These are phyloP conservation scores for Philopedon plagiatum DNA, from an alignment of 2,888 invertebrate genomes.

Conservation along the genomic window DNA sequence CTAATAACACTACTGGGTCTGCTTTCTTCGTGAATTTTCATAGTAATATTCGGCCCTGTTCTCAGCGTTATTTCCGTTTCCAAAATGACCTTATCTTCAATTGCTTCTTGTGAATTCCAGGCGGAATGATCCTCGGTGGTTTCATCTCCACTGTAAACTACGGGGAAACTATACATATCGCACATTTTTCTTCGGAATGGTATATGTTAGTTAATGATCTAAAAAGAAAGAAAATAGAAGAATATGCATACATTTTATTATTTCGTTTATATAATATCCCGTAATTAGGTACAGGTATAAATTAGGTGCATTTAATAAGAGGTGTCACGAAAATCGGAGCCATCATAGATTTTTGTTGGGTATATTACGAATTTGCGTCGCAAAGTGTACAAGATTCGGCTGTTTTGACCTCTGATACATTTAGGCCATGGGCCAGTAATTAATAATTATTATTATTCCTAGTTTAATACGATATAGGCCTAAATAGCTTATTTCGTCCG, in stretches of 20 bases:
- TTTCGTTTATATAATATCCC: too few relatives aligned
- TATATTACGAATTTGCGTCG: too few relatives aligned
- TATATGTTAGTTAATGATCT: background rate
- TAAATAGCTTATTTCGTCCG: too few relatives aligned
- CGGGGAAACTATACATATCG: conserved; percentile 72
- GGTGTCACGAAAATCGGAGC: too few relatives aligned
- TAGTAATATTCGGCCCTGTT: conserved; percentile 85
- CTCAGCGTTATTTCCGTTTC: conserved; percentile 89
- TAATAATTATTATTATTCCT: too few relatives aligned
- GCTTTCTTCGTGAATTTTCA: conserved; percentile 85
- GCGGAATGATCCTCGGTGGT: conserved; percentile 37
- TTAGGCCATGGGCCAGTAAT: too few relatives aligned
- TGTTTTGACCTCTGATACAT: too few relatives aligned
- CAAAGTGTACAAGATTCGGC: too few relatives aligned
- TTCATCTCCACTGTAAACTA: conserved; percentile 51
- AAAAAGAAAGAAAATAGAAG: background rate
- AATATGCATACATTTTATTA: background rate
- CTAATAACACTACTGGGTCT: conserved; percentile 58
- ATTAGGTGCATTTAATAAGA: too few relatives aligned
- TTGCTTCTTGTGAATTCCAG: conserved; percentile 41
- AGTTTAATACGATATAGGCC: too few relatives aligned
- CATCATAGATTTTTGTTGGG: too few relatives aligned
- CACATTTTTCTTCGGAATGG: conserved; percentile 69
- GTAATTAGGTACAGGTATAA: too few relatives aligned
- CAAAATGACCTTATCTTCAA: conserved; percentile 79